Percentiles rank a stretch among this genome's conserved stretches.
Evolutionary conservation across 1,140 invertebrate species (phyloP).

Genomic region (Nebria ingens): DNA sequence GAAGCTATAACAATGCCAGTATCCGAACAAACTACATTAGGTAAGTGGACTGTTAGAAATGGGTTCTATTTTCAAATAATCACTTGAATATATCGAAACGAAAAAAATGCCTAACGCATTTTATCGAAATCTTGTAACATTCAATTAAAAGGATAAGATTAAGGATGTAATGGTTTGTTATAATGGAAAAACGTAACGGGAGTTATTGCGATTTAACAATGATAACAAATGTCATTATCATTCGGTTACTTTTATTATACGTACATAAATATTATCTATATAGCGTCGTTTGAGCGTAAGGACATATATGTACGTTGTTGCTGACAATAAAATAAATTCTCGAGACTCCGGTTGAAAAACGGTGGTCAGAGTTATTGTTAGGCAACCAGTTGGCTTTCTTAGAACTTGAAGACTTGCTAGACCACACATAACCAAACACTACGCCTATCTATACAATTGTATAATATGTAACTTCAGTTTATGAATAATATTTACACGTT

Average conservation of each 20-base stretch:
- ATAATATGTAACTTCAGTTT: too few species aligned
- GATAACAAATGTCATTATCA: neutral
- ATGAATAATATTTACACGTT: too few species aligned
- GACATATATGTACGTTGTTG: neutral
- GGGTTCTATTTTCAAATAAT: too few species aligned
- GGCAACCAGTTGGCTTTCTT: neutral
- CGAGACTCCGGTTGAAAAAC: neutral
- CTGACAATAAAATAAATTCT: neutral
- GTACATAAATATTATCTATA: neutral
- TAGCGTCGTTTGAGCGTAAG: neutral
- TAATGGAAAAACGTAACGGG: neutral
- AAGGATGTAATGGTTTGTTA: neutral
- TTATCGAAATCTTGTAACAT: neutral
- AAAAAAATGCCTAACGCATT: neutral
- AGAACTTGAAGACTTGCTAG: neutral
- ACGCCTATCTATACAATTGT: too few species aligned
- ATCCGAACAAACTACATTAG: neutral
- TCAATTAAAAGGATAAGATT: neutral
- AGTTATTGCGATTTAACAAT: neutral
- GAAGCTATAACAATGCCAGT: slow-evolving; percentile 30
- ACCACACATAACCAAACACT: slow-evolving; percentile 3
- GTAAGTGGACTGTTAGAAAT: too few species aligned
- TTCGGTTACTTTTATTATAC: neutral
- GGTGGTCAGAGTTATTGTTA: neutral
- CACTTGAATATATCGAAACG: too few species aligned